Base-by-base conservation (phyloP, 2,797 vertebrate genomes). In the Bradypodion pumilum region DNA sequence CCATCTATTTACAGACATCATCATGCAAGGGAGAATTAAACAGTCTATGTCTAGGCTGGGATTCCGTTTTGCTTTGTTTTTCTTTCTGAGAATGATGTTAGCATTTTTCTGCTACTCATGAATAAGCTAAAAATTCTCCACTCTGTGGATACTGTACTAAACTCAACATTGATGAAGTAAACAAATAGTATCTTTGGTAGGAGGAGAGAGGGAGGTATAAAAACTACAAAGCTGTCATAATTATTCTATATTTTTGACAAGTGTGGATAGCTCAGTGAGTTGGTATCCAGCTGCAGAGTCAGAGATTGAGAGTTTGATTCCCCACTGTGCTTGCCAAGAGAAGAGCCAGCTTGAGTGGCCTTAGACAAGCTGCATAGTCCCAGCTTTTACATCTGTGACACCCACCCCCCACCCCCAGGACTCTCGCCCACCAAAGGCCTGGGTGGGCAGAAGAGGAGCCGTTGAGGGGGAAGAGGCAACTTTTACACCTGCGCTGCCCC, bases 21-120 rank as follows among this genome's bases (percentile, higher is more conserved):
- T 88, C 59, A 16, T 85, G 86, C 80, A 56, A 21, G 52, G 65
- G 19, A 84, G 56, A 27, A 89, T 37, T 83, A 29, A 78, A 3
- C 80, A 88, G 82, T 13, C n/a, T 69, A 8, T 46, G 72, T 16
- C 42, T 27, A 76, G 9, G 16, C 65, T 59, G 80, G 89, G 86
- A 78, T 80, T 12, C 77, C 78, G 19, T 70, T 12, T 79, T 78
- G 19, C 68, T 4, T 56, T 1, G 73, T 89, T 85, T 74, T 60
- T 83, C 75, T 19, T 56, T 21, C 52, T 19, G 52, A 76, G 10
- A 32, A 59, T 79, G 4, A 84, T 89, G 82, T 10, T n/a, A 80
- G 27, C 15, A 83, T 80, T 89, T 83, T 63, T 81, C 25, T 60
- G 59, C 8, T 60, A 37, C 37, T 44, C 12, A 29, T n/a, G 16